Evolutionary conservation across 2,888 invertebrate species (phyloP).

Genomic region (Netelia fuscicornis): DNA sequence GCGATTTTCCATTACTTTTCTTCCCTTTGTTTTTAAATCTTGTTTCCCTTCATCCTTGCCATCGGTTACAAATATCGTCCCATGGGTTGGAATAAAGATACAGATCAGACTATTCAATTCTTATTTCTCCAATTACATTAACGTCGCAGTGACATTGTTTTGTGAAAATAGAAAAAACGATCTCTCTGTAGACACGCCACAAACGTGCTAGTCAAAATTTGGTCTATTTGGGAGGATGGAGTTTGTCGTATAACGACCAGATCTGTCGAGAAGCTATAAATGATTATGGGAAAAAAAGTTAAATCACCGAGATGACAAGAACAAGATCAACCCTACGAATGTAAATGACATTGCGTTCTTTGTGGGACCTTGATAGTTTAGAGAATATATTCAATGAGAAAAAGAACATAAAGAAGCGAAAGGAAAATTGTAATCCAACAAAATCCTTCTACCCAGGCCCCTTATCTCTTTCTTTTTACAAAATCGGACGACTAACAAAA

Average conservation of each 20-base stretch:
- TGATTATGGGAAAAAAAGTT: constrained; percentile 37
- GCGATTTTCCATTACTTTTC: no score
- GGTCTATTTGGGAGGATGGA: constrained; percentile 72
- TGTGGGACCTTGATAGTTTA: constrained; percentile 8
- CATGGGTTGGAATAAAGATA: constrained; percentile 23
- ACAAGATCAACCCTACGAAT: background rate
- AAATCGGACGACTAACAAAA: constrained; percentile 77
- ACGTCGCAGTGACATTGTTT: constrained; percentile 57
- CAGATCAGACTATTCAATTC: constrained; percentile 1
- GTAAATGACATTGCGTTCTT: constrained; percentile 7
- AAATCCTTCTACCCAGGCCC: background rate
- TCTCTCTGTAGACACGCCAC: constrained; percentile 57
- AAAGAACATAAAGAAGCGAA: constrained; percentile 1
- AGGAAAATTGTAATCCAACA: no score
- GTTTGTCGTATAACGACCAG: constrained; percentile 54
- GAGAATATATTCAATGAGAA: constrained; percentile 17
- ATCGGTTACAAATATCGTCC: constrained; percentile 10
- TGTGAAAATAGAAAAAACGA: constrained; percentile 29
- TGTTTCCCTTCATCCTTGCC: no score
- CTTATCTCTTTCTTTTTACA: constrained; percentile 74
- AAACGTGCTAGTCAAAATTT: constrained; percentile 83
- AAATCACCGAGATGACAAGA: background rate
- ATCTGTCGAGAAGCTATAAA: constrained; percentile 32
- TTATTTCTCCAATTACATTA: constrained; percentile 26
- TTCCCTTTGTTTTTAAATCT: no score